phyloP scores from a whole-genome alignment of 2,888 invertebrate genomes.

The Gnatocerus cornutus region DNA sequence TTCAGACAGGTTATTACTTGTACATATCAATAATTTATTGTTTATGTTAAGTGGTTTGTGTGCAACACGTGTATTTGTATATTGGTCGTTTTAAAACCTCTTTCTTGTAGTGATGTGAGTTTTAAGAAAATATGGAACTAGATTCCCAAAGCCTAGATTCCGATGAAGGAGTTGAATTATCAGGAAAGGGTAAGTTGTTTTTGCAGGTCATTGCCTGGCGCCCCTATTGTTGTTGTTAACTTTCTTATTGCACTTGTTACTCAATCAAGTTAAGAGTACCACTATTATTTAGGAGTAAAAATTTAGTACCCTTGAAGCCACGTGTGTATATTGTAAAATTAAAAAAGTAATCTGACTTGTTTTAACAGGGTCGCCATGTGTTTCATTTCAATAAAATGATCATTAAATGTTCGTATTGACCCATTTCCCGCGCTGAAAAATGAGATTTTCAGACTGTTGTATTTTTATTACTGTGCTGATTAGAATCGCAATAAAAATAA shows the following conservation, averaged over 20 bases:
- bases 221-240: conserved; percentile 15
- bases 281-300: not conserved
- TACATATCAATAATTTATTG: conserved; percentile 33
- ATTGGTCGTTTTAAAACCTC: conserved; percentile 17
- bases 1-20: conserved; percentile 28
- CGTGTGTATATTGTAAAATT: not conserved
- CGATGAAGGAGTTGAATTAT: conserved; percentile 65
- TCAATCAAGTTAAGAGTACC: conserved; percentile 6
- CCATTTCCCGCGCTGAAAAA: not conserved
- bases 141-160: conserved; percentile 65
- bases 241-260: conserved; percentile 17
- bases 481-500: too few relatives aligned
- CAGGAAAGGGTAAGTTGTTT: conserved; percentile 59
- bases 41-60: conserved; percentile 36
- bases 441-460: not conserved
- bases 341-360: conserved; percentile 16
- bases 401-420: not conserved
- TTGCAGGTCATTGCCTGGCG: conserved; percentile 18
- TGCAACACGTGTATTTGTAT: conserved; percentile 46
- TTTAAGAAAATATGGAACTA: conserved; percentile 61
- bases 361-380: conserved; percentile 38
- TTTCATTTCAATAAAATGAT: conserved; percentile 11
- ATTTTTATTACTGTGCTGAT: too few relatives aligned
- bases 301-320: not conserved
- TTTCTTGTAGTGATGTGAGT: conserved; percentile 49